Evolutionary conservation across 2,888 invertebrate genomes (phyloP), one percentile per base, ranked within the genome.

Genomic region (Trilocha varians): DNA sequence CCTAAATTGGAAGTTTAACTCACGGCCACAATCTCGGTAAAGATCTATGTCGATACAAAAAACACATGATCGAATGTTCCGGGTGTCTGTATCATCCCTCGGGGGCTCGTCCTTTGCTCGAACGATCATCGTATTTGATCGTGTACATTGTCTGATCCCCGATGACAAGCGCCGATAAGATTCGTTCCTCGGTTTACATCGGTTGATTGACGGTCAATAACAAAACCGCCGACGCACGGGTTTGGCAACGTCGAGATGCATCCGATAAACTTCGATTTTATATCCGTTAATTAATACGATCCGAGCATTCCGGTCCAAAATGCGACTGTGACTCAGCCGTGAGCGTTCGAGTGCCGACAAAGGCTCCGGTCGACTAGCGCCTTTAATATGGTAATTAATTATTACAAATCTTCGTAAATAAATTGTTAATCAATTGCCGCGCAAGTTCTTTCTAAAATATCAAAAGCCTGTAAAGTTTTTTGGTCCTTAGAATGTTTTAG

Each of bases 201-300:
- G 53, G 65, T 59, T 62, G 61, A 61, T 70, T 66, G 65, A 65
- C 67, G 62, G 53, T 58, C 50, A 65, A 66, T 69, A 71, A 38
- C 75, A 71, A 71, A 78, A 68, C 74, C 61, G 71, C 78, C 79
- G 78, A 65, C 70, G 63, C 70, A 64, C 76, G 67, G 71, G 83
- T 83, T 84, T 80, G 80, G 78, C 84, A 83, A 82, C 77, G 72
- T 69, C 72, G 75, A 83, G 82, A 84, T 85, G 72, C 63, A 68
- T 59, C 65, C 77, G 84, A 83, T 85, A 84, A 85, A 83, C 72
- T 78, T 75, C 75, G 75, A 77, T 84, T 82, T 80, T 78, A 84
- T 80, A 82, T 80, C 75, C 78, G 83, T 84, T 85, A 84, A 85
- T 84, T 83, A 84, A 85, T 83, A 79, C 82, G 70, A 75, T 69